Evolutionary conservation across 2,888 invertebrate genomes (phyloP).

Genomic region (Drosophila conformis): DNA sequence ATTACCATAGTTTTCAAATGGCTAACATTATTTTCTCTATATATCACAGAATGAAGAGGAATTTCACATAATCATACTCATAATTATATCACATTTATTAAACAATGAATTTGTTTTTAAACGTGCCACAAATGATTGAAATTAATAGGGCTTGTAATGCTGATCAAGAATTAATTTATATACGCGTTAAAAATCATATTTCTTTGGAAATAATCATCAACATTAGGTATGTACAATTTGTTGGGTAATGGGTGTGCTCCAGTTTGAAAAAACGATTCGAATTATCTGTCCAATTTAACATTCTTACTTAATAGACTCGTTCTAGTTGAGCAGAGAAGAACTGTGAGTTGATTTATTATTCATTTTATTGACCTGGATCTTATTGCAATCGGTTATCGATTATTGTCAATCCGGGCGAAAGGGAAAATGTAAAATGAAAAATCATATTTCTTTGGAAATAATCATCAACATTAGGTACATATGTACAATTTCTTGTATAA

Average conservation of each 20-base stretch:
- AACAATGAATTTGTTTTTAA: neutral
- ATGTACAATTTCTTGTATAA: neutral
- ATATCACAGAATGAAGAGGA: neutral
- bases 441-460: neutral
- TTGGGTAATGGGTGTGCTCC: neutral
- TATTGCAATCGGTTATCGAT: neutral
- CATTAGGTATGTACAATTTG: too few relatives aligned
- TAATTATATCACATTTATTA: neutral
- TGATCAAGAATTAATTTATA: neutral
- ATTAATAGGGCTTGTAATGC: neutral
- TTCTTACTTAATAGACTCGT: neutral
- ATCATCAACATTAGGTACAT: neutral
- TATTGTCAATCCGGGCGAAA: neutral
- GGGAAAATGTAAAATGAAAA: neutral
- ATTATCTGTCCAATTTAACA: neutral
- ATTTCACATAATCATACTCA: neutral
- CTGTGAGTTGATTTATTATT: neutral
- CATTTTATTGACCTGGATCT: neutral
- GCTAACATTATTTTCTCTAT: neutral
- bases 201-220: neutral
- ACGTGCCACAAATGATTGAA: neutral
- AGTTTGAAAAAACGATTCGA: neutral
- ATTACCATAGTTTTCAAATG: neutral
- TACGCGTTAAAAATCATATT: neutral
- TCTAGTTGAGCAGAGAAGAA: neutral